Base-by-base conservation (phyloP, 2,888 invertebrate genomes). In the Dendrolimus pini region DNA sequence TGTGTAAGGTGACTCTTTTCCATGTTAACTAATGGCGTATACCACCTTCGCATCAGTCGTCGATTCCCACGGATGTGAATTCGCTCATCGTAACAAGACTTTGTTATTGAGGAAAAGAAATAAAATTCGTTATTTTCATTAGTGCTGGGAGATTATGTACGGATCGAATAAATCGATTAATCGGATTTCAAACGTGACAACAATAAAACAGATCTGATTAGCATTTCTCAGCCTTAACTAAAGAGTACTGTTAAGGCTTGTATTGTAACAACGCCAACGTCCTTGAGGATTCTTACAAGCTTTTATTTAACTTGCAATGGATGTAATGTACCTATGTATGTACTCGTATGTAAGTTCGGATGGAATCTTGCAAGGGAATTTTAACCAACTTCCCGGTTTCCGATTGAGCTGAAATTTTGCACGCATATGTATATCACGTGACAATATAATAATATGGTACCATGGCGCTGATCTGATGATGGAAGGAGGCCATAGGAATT, bases 21-120 rank as follows among this genome's bases (percentile, higher is more conserved):
- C 12, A 47, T 10, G 47, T 47, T 47, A 47, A 47, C 47, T 8
- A 47, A 47, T 47, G 47, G 6, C 73, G 9, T 47, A 47, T 70
- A 80, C 77, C 70, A 74, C 47, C 47, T 47, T 47, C 12, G 12
- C 8, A 47, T 47, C 47, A 10, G 12, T 74, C 67, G 61, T 56
- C 60, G 63, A 69, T 82, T 79, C 79, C 75, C 79, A 80, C 78
- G 77, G 64, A 65, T 67, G 64, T 61, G 66, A 71, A 68, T 66
- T 66, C 62, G 67, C 71, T 74, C 30, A 30, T 30, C 63, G 69
- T 73, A 75, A 70, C 61, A 58, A 56, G 64, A 66, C 67, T 62
- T 67, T 55, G 63, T 63, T 56, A 54, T 54, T 54, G 30, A 13
- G 52, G 58, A 58, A 55, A 47, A 59, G 52, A 52, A 56, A 58